Evolutionary conservation across 2,797 vertebrate genomes (phyloP), one percentile per base, ranked within the genome.

Genomic region (Cynodonichthys magdalenae): DNA sequence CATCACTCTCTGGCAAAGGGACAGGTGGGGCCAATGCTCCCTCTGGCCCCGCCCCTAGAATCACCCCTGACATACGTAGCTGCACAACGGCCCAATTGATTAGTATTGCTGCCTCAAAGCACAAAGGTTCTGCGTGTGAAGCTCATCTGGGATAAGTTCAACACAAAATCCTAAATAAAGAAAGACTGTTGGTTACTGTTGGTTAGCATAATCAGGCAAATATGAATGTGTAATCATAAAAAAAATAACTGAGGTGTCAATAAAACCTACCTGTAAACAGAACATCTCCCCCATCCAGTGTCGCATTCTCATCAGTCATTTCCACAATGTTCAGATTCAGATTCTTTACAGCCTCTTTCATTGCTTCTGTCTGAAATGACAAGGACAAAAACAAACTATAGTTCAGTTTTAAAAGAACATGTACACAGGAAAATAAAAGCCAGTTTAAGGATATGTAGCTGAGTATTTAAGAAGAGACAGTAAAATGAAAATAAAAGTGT

Each of bases 251-350:
- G 31, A 27, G 14, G 29, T 17, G 29, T 28, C 47, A 27, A 29
- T 31, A 7, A 4, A 36, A 41, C 42, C 3, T 92, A 98, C 97
- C 98, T 91, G 98, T 99, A 79, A 99, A 99, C 68, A 99, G 93
- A 76, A 99, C 97, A 0, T 99, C 98, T 77, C 98, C 98, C 60
- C 98, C 98, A 41, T 99, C 97, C 86, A 99, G 89, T 0, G 94
- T 96, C 49, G 98, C 98, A 0, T 91, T 95, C 84, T 99, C 96
- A 34, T 99, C 97, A 3, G 85, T 92, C 96, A 99, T 99, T 77
- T 98, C 97, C 50, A 98, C 94, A 18, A 98, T 89, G 66, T 98
- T 98, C 81, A 99, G 90, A 63, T 93, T 94, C 74, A 99, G 92
- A 46, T 94, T 92, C 81, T 94, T 92, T 79, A 99, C 78, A 12